phyloP scores from a whole-genome alignment of 2,888 invertebrate genomes.

The Priapulus caudatus region DNA sequence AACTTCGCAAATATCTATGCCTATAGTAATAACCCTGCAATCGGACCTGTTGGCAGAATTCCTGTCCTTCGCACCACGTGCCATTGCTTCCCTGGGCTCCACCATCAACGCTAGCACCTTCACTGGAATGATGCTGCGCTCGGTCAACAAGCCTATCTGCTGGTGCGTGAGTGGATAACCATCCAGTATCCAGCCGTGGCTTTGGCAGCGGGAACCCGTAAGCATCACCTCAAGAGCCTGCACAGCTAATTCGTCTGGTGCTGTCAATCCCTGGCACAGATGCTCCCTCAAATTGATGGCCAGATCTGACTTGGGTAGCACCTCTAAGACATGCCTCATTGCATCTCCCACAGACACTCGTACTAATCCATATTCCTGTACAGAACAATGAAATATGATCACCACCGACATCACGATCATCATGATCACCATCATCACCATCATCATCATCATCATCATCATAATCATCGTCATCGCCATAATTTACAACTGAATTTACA shows the following conservation, averaged over 20 bases:
- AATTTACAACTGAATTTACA: too few relatives aligned
- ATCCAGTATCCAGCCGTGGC: slow-evolving; percentile 38
- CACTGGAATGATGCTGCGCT: slow-evolving; percentile 35
- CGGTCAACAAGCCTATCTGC: slow-evolving; percentile 36
- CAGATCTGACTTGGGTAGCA: slow-evolving; percentile 33
- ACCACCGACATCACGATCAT: too few relatives aligned
- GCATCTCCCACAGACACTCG: slow-evolving; percentile 38
- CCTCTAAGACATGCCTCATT: slow-evolving; percentile 30
- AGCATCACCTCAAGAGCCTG: slow-evolving; percentile 34
- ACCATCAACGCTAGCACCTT: slow-evolving; percentile 34
- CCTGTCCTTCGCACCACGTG: slow-evolving; percentile 35
- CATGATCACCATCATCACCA: too few relatives aligned
- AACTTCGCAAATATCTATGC: background rate
- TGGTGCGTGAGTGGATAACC: slow-evolving; percentile 34
- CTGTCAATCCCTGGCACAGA: slow-evolving; percentile 11
- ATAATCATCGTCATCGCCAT: too few relatives aligned
- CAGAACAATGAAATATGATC: too few relatives aligned
- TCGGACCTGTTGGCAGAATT: too few relatives aligned
- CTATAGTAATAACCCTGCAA: slow-evolving; percentile 23
- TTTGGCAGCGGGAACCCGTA: slow-evolving; percentile 36
- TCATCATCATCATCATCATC: too few relatives aligned
- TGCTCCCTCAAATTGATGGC: slow-evolving; percentile 27
- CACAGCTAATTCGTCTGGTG: slow-evolving; percentile 33
- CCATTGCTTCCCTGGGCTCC: slow-evolving; percentile 32
- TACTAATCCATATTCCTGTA: slow-evolving; percentile 34